Evolutionary conservation across 2,797 vertebrate genomes (phyloP), one percentile per base, ranked within the genome.

Genomic region (Melanotaenia trifasciata): DNA sequence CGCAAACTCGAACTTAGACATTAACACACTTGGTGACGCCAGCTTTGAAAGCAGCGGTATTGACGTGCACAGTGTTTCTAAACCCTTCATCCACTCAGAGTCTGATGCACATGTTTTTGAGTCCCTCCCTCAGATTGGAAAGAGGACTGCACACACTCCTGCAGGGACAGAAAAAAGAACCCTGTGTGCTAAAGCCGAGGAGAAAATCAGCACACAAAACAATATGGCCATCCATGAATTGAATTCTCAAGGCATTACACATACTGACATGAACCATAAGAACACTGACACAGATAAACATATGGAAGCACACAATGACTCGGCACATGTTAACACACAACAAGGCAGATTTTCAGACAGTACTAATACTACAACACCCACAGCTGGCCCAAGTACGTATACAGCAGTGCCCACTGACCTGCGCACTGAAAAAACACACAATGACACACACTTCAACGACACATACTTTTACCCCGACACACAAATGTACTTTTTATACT

Each of bases 401-500:
- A 22, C 60, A 26, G 30, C 5, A 22, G 30, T n/a, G 2, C 67
- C 64, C 22, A 16, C 30, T 0, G 6, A 56, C 13, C n/a, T 47
- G 3, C 30, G 56, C 33, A 33, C 8, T 2, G 22, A 61, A 1
- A 13, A 56, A n/a, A 32, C 77, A 40, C 50, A 54, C 22, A 58
- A 72, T 9, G 58, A 61, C 60, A 53, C 74, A 36, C 63, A 3
- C 35, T 36, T 45, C 32, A 74, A 74, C 47, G 9, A 16, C 4
- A 75, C 83, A 4, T 3, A 58, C 64, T 26, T 56, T 10, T 50
- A 72, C 38, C 28, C 61, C 1, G 71, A 81, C 58, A 11, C 77
- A 22, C 70, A 79, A 54, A 4, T 64, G 20, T 75, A 83, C 61
- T 83, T 90, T 70, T 60, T 94, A 1, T 95, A 95, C 64, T 87